Conservation (phyloP, 30 jellyfish, hydroid and myxozoan genomes). For the Aurelia sp. region DNA sequence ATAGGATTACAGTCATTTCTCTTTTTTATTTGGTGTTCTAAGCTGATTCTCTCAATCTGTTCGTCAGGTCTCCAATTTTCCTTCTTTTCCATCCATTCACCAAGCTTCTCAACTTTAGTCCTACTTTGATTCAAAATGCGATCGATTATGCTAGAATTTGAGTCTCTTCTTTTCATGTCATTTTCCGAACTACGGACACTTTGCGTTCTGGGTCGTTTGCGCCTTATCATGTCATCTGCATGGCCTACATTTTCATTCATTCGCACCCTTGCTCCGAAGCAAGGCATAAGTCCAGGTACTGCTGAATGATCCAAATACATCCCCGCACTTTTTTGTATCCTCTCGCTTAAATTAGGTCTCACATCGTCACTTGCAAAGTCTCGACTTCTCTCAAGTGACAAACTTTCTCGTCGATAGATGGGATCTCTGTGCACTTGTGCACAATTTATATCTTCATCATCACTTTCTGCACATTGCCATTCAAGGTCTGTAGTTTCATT, state of each 20-base stretch:
- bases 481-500: neutral
- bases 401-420: too few relatives aligned
- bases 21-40: neutral
- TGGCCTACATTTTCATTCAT: neutral
- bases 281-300: constrained; percentile 22
- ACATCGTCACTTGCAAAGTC: neutral
- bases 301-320: neutral
- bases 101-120: neutral
- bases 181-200: too few relatives aligned
- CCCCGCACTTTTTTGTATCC: neutral
- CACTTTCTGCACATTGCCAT: neutral
- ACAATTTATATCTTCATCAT: too few relatives aligned
- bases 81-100: constrained; percentile 6
- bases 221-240: too few relatives aligned
- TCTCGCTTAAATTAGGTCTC: neutral
- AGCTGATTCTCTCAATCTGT: neutral
- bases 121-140: constrained; percentile 34
- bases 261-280: constrained; percentile 16
- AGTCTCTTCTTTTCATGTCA: too few relatives aligned
- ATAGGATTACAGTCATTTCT: neutral
- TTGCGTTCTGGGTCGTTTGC: too few relatives aligned
- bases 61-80: neutral
- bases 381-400: too few relatives aligned
- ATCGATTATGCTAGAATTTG: neutral
- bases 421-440: too few relatives aligned